Conservation (phyloP, 2,888 invertebrate species). For the Nomada hirtipes region DNA sequence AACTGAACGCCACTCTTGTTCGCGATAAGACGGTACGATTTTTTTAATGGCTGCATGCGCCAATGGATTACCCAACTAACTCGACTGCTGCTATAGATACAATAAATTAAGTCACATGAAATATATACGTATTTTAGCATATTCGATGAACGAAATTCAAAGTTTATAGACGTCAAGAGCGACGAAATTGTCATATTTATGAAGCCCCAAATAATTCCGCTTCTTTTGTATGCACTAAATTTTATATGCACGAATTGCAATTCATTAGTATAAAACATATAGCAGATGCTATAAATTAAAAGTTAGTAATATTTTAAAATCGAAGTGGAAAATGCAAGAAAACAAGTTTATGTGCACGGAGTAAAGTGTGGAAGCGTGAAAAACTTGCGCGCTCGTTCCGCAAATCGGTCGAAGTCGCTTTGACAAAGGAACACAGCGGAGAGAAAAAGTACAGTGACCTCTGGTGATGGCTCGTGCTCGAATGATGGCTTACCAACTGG, state of each 20-base stretch:
- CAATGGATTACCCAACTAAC: neutral
- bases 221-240: too few relatives aligned
- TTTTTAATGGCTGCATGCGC: neutral
- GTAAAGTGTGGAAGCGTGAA: neutral
- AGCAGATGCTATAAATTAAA: too few relatives aligned
- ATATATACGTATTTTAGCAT: neutral
- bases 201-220: too few relatives aligned
- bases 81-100: neutral
- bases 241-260: too few relatives aligned
- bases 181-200: too few relatives aligned
- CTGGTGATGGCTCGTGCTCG: conserved; percentile 72
- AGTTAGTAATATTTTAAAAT: too few relatives aligned
- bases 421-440: conserved; percentile 57
- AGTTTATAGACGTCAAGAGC: neutral
- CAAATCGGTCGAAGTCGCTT: conserved; percentile 51
- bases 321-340: neutral
- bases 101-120: neutral
- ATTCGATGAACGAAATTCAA: too few relatives aligned
- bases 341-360: neutral
- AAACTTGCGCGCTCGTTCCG: conserved; percentile 23
- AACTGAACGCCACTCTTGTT: neutral
- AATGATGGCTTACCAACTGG: conserved; percentile 72
- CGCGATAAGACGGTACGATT: conserved; percentile 3
- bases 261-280: too few relatives aligned
- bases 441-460: conserved; percentile 80